Base-by-base conservation (phyloP, 1,140 invertebrate genomes). In the Drosophila miranda region DNA sequence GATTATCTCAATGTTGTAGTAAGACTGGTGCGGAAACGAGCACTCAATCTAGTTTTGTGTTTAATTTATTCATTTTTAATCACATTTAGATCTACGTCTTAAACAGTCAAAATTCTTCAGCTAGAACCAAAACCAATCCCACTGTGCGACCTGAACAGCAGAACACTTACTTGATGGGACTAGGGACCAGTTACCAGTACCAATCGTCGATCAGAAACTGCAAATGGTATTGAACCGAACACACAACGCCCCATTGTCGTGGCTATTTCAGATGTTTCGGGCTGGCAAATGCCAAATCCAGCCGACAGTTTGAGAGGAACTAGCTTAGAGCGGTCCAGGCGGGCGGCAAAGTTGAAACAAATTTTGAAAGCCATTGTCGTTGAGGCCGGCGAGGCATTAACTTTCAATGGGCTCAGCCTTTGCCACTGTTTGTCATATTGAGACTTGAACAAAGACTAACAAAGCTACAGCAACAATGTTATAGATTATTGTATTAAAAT, bases 321-420 rank as follows among this genome's bases (percentile, higher is more conserved):
- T 67, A 44, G 34, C 61, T 68, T 68, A 68, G 66, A 68, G 68
- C 49, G 41, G 63, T 64, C 75, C 77, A 45, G 38, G 76, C 80
- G 44, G 28, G 76, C 80, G 80, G 80, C 77, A 55, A 59, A 84
- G 67, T 84, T 84, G 42, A 86, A 83, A 83, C 62, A 72, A 46
- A 42, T 23, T 38, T 69, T 45, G 28, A 48, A 56, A 59, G 51
- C 57, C 62, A 78, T 78, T 63, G 53, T 67, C 14, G 16, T 6
- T 45, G 28, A 8, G 23, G 60, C 21, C 59, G 58, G 52, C 76
- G 14, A 34, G 62, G 62, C 30, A 23, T 21, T 6, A 42, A 21
- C 48, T 51, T 49, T 52, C 42, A 63, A 58, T 53, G 9, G 51
- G 11, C 19, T 26, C 34, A 5, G 34, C 11, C 34, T 13, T 41